These are phyloP conservation scores for Chromoteleia sp. DNA, from an alignment of 2,888 invertebrate genomes.

Conservation along the genomic window DNA sequence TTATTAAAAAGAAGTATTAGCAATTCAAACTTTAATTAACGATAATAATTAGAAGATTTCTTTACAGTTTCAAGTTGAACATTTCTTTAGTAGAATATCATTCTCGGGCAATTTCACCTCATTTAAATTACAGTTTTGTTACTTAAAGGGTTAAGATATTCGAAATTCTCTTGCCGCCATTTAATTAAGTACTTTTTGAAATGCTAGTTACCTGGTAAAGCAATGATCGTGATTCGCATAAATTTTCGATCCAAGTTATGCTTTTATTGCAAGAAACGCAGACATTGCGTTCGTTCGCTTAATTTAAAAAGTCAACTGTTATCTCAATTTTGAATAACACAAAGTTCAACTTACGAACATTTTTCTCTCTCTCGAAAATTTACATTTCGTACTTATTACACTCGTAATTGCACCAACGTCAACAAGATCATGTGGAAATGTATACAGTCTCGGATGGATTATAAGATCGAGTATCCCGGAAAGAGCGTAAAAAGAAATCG, in stretches of 20 bases:
- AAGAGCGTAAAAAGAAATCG: conserved; percentile 31
- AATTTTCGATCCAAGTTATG: no score
- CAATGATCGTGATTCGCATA: neutral
- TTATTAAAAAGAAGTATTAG: neutral
- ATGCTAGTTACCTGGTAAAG: neutral
- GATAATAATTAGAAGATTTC: conserved; percentile 1
- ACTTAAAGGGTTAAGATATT: neutral
- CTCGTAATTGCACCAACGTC: neutral
- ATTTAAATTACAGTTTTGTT: conserved; percentile 19
- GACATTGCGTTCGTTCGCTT: no score
- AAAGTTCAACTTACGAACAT: neutral
- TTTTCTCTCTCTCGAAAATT: neutral
- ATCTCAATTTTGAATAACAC: no score
- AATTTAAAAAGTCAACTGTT: no score
- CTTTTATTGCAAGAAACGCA: no score
- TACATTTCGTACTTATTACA: neutral
- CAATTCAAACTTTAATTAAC: conserved; percentile 6
- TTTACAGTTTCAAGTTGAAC: conserved; percentile 2
- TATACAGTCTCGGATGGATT: neutral
- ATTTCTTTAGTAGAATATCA: conserved; percentile 3
- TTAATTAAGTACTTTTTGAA: conserved; percentile 11
- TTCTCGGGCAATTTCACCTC: conserved; percentile 7
- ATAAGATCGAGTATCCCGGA: conserved; percentile 16
- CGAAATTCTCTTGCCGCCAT: neutral
- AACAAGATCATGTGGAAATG: neutral